These are phyloP conservation scores for Lasioglossum villosulum DNA, from an alignment of 2,888 invertebrate genomes.

Conservation along the genomic window DNA sequence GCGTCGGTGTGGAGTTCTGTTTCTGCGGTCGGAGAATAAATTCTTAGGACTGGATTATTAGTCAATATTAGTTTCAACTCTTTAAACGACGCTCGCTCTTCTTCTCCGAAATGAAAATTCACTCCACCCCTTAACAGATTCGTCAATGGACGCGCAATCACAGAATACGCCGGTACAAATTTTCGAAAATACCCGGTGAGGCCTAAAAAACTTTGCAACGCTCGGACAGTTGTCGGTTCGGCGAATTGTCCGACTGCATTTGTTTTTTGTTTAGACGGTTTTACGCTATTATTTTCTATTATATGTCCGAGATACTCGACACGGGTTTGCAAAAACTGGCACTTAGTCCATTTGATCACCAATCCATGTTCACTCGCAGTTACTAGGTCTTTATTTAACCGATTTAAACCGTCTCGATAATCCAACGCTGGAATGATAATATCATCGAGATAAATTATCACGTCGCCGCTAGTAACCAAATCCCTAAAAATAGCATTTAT, in stretches of 20 bases:
- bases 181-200: conserved; percentile 65
- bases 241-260: conserved; percentile 59
- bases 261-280: conserved; percentile 45
- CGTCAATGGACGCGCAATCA: conserved; percentile 72
- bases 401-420: neutral
- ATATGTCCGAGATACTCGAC: too few species aligned
- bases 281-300: conserved; percentile 9
- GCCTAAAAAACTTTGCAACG: conserved; percentile 52
- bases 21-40: neutral
- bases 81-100: neutral
- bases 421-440: conserved; percentile 1
- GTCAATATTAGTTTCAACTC: neutral
- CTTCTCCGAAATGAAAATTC: neutral
- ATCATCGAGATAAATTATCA: conserved; percentile 5
- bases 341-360: conserved; percentile 24
- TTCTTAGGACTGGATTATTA: neutral
- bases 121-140: conserved; percentile 59
- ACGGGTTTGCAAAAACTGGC: conserved; percentile 10
- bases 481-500: conserved; percentile 56
- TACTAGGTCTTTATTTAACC: neutral
- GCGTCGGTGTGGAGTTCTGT: conserved; percentile 17
- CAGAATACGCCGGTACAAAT: conserved; percentile 57
- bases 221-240: neutral
- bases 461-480: conserved; percentile 30
- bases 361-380: neutral